Percentiles rank a stretch among this genome's conserved stretches.
Evolutionary conservation across 2,888 invertebrate species (phyloP).

Genomic region (Geophilus truncorum): DNA sequence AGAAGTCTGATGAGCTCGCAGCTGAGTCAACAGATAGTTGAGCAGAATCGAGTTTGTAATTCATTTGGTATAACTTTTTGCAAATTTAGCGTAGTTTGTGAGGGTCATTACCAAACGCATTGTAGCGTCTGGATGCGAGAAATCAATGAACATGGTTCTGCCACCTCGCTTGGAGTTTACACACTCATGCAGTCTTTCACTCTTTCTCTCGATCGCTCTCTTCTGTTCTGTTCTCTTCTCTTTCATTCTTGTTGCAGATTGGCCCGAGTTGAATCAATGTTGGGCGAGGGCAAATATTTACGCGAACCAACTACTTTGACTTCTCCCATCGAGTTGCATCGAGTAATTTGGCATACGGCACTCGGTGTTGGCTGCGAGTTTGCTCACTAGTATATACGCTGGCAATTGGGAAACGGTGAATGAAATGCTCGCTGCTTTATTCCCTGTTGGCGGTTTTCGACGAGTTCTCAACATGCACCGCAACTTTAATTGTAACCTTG

Average conservation of each 20-base stretch:
- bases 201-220: no score
- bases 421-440: neutral
- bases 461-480: neutral
- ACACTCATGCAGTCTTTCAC: no score
- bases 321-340: neutral
- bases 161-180: no score
- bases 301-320: neutral
- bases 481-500: conserved; percentile 3
- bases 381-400: neutral
- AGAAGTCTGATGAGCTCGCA: neutral
- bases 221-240: neutral
- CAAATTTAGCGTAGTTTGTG: neutral
- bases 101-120: neutral
- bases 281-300: neutral
- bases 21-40: conserved; percentile 1
- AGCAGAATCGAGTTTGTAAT: neutral
- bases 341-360: neutral
- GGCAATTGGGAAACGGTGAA: neutral
- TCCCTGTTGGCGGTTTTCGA: neutral
- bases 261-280: neutral
- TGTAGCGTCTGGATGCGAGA: conserved; percentile 1
- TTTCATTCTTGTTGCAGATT: neutral
- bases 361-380: neutral
- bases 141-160: neutral
- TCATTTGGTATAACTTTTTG: neutral